Percentiles rank a stretch among this genome's conserved stretches.
Conservation (phyloP, 2,797 vertebrate genomes). For the Pipistrellus pygmaeus region DNA sequence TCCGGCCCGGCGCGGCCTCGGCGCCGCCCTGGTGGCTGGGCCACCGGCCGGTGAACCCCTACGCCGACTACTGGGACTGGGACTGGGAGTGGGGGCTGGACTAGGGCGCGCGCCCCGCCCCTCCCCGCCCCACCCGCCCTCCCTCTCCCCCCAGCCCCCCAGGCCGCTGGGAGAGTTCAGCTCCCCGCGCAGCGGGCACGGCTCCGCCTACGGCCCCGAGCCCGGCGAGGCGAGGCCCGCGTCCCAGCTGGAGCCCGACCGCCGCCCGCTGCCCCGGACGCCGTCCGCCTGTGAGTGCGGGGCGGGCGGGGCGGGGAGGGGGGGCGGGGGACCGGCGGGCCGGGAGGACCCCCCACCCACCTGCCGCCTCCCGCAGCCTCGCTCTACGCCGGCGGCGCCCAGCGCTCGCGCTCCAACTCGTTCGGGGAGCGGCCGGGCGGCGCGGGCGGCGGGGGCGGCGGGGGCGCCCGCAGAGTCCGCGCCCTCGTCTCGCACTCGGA, state of each 20-base stretch:
- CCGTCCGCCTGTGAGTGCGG: conserved; percentile 85
- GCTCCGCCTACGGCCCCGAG: conserved; percentile 84
- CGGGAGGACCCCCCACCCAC: not conserved
- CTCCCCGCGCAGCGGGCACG: conserved; percentile 81
- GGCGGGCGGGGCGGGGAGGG: not conserved
- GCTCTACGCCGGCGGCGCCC: conserved; percentile 68
- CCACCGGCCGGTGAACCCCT: conserved; percentile 60
- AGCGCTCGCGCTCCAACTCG: conserved; percentile 91
- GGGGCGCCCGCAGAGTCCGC: conserved; percentile 87
- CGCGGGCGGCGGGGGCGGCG: conserved; percentile 57
- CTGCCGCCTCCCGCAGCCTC: conserved; percentile 80
- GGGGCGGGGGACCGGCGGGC: not conserved
- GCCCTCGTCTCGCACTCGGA: conserved; percentile 93
- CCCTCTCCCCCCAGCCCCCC: conserved; percentile 85
- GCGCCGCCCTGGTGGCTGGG: conserved; percentile 71
- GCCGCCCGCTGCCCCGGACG: conserved; percentile 83
- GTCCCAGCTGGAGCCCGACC: conserved; percentile 84
- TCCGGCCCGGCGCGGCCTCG: conserved; percentile 13
- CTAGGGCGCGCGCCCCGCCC: conserved; percentile 41
- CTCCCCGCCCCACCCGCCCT: conserved; percentile 59
- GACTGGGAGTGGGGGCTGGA: conserved; percentile 68
- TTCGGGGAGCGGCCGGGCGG: conserved; percentile 90
- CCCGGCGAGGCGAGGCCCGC: conserved; percentile 81
- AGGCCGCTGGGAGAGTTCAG: conserved; percentile 85
- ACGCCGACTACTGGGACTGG: conserved; percentile 62